Evolutionary conservation across 2,888 invertebrate species (phyloP), one percentile per base, ranked within the genome.

Genomic region (Pseudeuparius sepicola): DNA sequence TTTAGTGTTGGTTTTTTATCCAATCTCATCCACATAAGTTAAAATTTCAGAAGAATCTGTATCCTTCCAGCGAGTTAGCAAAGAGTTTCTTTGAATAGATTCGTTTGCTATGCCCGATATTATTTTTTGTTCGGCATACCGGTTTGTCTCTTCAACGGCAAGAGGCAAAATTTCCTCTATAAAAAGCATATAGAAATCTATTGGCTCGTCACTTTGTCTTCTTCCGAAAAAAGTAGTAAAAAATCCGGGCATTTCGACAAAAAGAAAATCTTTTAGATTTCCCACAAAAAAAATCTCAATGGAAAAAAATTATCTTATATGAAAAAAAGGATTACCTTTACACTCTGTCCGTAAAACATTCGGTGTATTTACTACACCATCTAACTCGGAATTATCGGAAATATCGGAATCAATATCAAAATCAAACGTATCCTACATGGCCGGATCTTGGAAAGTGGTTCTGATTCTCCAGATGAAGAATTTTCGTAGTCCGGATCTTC

Each of bases 1-100:
- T 14, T 24, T 16, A 44, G 31, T 17, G 23, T 40, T 25, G 42
- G 40, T 16, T 37, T 39, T 38, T 43, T 27, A 11, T 36, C 31
- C 31, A 45, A 34, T 7, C 45, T 40, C 41, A 48, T 46, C 45
- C 44, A 43, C 17, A 44, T 29, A 9, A 42, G 14, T 23, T 12
- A 35, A 34, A 24, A 47, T 30, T 39, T 45, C 46, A 9, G 31
- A 14, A 10, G 16, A 11, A 23, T 34, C 9, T 12, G 37, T 35
- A 12, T 41, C 24, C 6, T n/a, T 26, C 37, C 37, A 41, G 9
- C 35, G 14, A 6, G 32, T 14, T 14, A 37, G 15, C 7, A 20
- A 14, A 9, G 26, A 32, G n/a, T 26, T 20, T 20, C 2, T 3
- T 14, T 17, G 13, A 13, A 40, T 29, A 27, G 34, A 18, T 18